Evolutionary conservation across 2,797 vertebrate genomes (phyloP).

Genomic region (Myotis planiceps): DNA sequence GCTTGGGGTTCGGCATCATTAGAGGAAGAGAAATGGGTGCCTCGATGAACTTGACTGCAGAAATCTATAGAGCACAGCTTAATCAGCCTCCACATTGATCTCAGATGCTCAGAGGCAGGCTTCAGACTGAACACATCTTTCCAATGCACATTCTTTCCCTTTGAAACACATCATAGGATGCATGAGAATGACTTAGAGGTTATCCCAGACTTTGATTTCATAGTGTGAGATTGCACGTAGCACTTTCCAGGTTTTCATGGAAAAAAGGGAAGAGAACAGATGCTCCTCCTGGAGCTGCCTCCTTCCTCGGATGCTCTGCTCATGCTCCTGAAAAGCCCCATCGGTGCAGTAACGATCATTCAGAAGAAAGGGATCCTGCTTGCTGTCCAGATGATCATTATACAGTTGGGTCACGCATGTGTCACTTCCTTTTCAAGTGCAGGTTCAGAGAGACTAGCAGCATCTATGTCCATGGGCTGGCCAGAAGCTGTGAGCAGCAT

Average conservation of each 20-base stretch:
- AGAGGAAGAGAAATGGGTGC: constrained; percentile 89
- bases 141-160: constrained; percentile 80
- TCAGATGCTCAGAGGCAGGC: constrained; percentile 82
- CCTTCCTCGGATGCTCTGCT: background rate
- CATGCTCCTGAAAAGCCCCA: background rate
- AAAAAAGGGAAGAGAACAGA: constrained; percentile 19
- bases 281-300: background rate
- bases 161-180: constrained; percentile 81
- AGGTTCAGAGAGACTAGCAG: background rate
- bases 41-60: constrained; percentile 89
- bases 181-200: constrained; percentile 81
- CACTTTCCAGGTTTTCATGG: constrained; percentile 56
- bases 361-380: background rate
- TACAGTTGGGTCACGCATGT: background rate
- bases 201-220: constrained; percentile 71
- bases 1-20: constrained; percentile 92
- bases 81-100: constrained; percentile 91
- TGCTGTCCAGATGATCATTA: background rate
- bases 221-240: constrained; percentile 51
- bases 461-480: background rate
- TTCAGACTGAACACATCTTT: constrained; percentile 83
- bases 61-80: constrained; percentile 91
- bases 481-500: background rate
- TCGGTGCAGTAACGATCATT: background rate
- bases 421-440: background rate